phyloP scores from a whole-genome alignment of 2,113 vertebrate species.

The Hiodon tergisus region DNA sequence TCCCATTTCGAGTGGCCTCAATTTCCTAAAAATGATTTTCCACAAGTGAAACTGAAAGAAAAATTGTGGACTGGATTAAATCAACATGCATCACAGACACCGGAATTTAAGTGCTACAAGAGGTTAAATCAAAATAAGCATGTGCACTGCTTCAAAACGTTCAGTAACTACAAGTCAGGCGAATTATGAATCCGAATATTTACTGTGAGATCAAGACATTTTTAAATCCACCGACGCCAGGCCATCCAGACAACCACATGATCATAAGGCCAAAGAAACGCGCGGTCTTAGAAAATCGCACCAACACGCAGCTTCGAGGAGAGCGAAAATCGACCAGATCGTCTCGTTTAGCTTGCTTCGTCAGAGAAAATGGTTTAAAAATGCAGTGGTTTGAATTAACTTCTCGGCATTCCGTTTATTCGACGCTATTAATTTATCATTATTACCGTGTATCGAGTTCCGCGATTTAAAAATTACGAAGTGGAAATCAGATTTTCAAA shows the following conservation, averaged over 20 bases:
- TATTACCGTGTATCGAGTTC: no score
- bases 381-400: no score
- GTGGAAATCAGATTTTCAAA: no score
- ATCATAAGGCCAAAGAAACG: not conserved
- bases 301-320: no score
- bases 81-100: constrained; percentile 7
- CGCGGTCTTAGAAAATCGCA: no score
- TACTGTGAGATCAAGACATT: not conserved
- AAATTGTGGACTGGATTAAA: not conserved
- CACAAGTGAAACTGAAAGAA: constrained; percentile 1
- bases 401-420: no score
- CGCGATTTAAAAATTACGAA: no score
- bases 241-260: not conserved
- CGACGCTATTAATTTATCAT: no score
- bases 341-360: no score
- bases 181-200: not conserved
- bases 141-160: not conserved
- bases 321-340: no score
- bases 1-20: constrained; percentile 12
- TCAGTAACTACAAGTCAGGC: not conserved
- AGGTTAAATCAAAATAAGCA: not conserved
- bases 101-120: not conserved
- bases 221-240: not conserved
- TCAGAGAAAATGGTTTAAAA: no score
- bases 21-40: constrained; percentile 2